These are phyloP conservation scores for Catostomus latipinnis DNA, from an alignment of 2,797 vertebrate genomes.

Conservation along the genomic window DNA sequence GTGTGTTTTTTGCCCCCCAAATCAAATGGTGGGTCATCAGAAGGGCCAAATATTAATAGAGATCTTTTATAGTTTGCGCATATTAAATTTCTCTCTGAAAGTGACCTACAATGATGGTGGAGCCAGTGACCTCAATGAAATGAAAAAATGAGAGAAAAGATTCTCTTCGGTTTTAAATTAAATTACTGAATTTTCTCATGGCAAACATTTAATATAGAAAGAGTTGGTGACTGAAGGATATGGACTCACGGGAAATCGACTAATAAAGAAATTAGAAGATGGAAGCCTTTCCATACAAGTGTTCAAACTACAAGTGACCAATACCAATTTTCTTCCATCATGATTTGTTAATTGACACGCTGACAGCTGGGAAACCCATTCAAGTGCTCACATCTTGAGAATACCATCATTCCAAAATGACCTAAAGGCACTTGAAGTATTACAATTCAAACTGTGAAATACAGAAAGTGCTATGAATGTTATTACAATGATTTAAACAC, in stretches of 20 bases:
- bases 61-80: conserved; percentile 40
- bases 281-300: not conserved
- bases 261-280: conserved; percentile 16
- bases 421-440: not conserved
- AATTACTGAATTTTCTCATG: conserved; percentile 52
- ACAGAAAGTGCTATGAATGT: not conserved
- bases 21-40: conserved; percentile 41
- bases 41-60: conserved; percentile 63
- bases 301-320: not conserved
- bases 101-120: conserved; percentile 47
- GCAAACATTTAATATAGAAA: conserved; percentile 49
- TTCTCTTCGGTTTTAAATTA: conserved; percentile 59
- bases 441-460: not conserved
- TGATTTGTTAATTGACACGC: no score
- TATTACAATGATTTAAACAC: not conserved
- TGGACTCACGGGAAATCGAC: conserved; percentile 36
- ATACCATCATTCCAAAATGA: no score
- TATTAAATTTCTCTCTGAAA: conserved; percentile 50
- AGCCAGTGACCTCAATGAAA: conserved; percentile 49
- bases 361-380: no score
- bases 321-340: no score
- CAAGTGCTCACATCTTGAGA: no score
- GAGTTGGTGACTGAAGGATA: conserved; percentile 36
- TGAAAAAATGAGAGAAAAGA: conserved; percentile 13
- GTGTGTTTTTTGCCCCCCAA: conserved; percentile 30